A percentile compares a stretch with the other conserved stretches of the same genome.
These are phyloP conservation scores for Drosophila borealis DNA, from an alignment of 2,888 invertebrate genomes.

Conservation along the genomic window DNA sequence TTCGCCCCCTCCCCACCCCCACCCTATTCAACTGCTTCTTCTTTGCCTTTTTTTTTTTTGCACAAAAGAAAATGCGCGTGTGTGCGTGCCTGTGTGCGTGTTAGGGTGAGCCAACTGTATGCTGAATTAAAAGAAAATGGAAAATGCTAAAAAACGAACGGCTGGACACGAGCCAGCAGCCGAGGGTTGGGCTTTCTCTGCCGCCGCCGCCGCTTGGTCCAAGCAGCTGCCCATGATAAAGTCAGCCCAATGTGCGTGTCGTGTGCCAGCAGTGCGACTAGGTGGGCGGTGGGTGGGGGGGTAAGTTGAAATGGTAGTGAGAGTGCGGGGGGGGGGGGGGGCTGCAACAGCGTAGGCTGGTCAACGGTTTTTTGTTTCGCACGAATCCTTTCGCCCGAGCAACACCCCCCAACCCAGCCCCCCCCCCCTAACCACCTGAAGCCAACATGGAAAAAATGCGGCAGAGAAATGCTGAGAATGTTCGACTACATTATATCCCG, in stretches of 20 bases:
- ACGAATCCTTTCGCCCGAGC: slow-evolving; percentile 71
- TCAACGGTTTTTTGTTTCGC: slow-evolving; percentile 73
- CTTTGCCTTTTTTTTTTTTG: slow-evolving; percentile 27
- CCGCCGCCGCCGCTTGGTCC: slow-evolving; percentile 21
- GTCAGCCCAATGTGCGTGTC: slow-evolving; percentile 73
- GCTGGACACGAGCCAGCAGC: slow-evolving; percentile 50
- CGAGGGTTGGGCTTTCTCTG: slow-evolving; percentile 41
- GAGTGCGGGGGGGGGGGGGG: slow-evolving; percentile 1
- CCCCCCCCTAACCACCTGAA: slow-evolving; percentile 35
- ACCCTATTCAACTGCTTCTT: not conserved
- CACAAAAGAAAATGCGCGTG: slow-evolving; percentile 71
- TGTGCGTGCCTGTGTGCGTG: slow-evolving; percentile 31
- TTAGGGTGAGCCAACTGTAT: slow-evolving; percentile 40
- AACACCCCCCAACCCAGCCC: not conserved
- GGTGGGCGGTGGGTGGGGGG: not conserved
- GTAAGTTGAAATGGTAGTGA: not conserved
- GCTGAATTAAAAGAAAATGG: slow-evolving; percentile 80
- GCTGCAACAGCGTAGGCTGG: slow-evolving; percentile 40
- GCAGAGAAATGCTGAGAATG: not conserved
- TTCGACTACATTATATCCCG: slow-evolving; percentile 7
- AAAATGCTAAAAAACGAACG: slow-evolving; percentile 76
- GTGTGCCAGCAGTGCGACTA: slow-evolving; percentile 49
- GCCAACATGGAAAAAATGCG: slow-evolving; percentile 16
- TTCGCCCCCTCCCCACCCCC: too few relatives aligned
- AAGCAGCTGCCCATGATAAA: slow-evolving; percentile 63